Base-by-base conservation (phyloP, 2,888 invertebrate species). In the Listrodromus nycthemerus region DNA sequence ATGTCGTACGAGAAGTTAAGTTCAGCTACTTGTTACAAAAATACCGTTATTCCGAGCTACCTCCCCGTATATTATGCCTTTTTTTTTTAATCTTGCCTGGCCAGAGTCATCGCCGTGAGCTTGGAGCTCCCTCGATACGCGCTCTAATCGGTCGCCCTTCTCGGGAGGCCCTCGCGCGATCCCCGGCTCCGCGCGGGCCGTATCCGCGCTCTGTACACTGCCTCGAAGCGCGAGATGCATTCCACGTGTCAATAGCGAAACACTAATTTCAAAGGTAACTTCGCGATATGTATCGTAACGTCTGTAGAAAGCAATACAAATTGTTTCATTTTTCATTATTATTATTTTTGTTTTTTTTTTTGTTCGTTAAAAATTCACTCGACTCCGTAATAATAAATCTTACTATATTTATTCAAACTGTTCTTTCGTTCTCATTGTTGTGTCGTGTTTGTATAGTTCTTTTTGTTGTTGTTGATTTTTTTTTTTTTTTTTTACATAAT, bases 381-480 rank as follows among this genome's bases (percentile, higher is more conserved):
- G 87, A 87, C 82, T 85, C 58, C 82, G 84, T 89, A 84, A 87
- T 87, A 83, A 89, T 82, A 55, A 83, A 88, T 80, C 83, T 89
- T 83, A 82, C 80, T 84, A 78, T 74, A 86, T 90, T 89, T 88
- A 88, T 89, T 89, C 16, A 16, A 87, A 88, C 84, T 84, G 77
- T 89, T 86, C 41, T 75, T 16, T 70, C 45, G 45, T 73, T 71
- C 10, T 66, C 30, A 45, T 45, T 45, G 50, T 77, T 58, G 52
- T 66, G 45, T 61, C 80, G 24, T 80, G 61, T 61, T 48, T 7
- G 19, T 21, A 6, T 70, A 79, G 37, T 24, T 74, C 70, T 45
- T 24, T 52, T 37, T 69, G 37, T 37, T 37, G 37, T 74, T 50
- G 41, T 45, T 45, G 41, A 65, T 33, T 6, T 7, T 37, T 37